Percentiles rank a stretch among this genome's conserved stretches.
Evolutionary conservation across 1,140 invertebrate species (phyloP).

Genomic region (Anoplolepis gracilipes): DNA sequence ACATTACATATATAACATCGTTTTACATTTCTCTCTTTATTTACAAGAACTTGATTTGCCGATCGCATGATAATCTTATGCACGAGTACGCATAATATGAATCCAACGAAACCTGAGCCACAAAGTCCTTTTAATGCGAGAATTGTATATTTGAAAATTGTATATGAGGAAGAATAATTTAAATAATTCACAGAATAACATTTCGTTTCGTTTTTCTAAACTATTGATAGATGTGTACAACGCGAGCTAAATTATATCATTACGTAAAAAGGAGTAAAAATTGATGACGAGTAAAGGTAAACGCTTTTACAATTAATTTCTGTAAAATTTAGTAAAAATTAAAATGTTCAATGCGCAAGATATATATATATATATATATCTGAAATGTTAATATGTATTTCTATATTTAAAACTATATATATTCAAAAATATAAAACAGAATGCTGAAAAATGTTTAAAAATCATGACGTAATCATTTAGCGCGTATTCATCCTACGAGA

Average conservation of each 20-base stretch:
- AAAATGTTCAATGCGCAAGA: background rate
- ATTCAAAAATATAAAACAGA: conserved; percentile 10
- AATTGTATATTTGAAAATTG: background rate
- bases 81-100: background rate
- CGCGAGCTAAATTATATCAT: background rate
- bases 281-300: background rate
- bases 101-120: background rate
- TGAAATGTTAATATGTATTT: conserved; percentile 13
- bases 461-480: background rate
- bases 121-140: background rate
- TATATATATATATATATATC: background rate
- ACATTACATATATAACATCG: conserved; percentile 25
- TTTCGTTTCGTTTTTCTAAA: background rate
- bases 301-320: background rate
- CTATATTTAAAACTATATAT: background rate
- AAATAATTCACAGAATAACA: conserved; percentile 1
- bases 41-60: conserved; percentile 9
- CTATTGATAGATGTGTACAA: background rate
- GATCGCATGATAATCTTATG: background rate
- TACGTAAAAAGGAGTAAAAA: background rate
- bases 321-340: conserved; percentile 22
- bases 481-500: conserved; percentile 3
- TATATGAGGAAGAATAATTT: background rate
- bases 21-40: conserved; percentile 43
- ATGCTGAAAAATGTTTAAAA: background rate